These are phyloP conservation scores for Kryptopterus vitreolus DNA, from an alignment of 2,797 vertebrate genomes.

Conservation along the genomic window DNA sequence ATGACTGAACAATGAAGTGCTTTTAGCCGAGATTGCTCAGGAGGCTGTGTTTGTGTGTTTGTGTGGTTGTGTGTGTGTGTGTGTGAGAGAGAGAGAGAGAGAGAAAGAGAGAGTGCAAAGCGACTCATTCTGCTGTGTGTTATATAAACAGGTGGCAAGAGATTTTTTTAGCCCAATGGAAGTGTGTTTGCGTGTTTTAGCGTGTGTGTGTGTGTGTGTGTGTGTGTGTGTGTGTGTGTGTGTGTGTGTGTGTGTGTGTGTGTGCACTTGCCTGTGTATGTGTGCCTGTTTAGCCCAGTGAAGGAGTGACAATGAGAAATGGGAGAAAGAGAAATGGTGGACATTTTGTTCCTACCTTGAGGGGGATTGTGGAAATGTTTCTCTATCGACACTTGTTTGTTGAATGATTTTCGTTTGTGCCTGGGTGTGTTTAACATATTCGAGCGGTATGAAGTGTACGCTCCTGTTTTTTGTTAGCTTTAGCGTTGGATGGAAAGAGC, in stretches of 20 bases:
- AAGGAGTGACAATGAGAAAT: conserved; percentile 69
- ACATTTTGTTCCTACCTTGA: conserved; percentile 69
- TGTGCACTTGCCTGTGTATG: not conserved
- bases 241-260: conserved; percentile 1
- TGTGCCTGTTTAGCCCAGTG: conserved; percentile 47
- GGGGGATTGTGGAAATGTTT: conserved; percentile 72
- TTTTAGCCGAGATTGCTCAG: conserved; percentile 21
- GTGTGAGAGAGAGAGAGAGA: not conserved
- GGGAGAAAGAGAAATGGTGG: conserved; percentile 65
- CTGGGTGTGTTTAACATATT: conserved; percentile 37
- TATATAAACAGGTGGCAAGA: conserved; percentile 45
- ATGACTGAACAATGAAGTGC: conserved; percentile 29
- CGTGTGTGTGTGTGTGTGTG: not conserved
- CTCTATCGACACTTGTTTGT: conserved; percentile 61
- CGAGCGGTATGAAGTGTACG: not conserved
- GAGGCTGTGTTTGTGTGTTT: not conserved
- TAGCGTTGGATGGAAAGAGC: not conserved
- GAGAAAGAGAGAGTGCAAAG: conserved; percentile 19
- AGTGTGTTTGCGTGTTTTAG: not conserved
- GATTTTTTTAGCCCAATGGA: conserved; percentile 26
- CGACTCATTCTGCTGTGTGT: conserved; percentile 25
- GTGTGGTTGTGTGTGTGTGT: conserved; percentile 9
- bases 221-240: not conserved
- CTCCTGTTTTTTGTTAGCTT: not conserved
- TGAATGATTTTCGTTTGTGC: conserved; percentile 34